Base-by-base conservation (phyloP, 2,888 invertebrate species). In the Pterobdella sp. region DNA sequence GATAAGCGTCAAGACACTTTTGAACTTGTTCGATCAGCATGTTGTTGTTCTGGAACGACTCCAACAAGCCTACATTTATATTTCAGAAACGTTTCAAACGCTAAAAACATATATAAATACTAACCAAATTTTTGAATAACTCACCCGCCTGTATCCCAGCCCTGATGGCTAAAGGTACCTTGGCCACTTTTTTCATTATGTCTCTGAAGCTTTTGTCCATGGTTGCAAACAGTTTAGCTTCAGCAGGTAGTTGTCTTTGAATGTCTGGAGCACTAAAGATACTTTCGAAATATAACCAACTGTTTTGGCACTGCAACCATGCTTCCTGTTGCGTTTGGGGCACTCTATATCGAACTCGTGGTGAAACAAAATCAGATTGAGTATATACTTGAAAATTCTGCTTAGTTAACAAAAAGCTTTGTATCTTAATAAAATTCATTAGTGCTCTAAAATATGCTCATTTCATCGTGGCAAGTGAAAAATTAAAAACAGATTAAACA, bases 141-240 rank as follows among this genome's bases (percentile, higher is more conserved):
- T 68, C 89, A 68, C 82, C 82, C 78, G 89, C 88, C 76, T 74
- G 73, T 10, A 75, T 75, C 73, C 90, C 90, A 0, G 90, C 90
- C 76, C 91, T 89, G 86, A 94, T 87, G 0, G 93, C 93, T 42
- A 91, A 82, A 0, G 93, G 84, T 29, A 84, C 82, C 85, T 91
- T 92, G 37, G 89, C 88, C 1, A 91, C 88, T 81, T 88, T 88
- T 72, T 92, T 87, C 89, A 93, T 92, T 37, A 91, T 89, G 76
- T 92, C 92, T 81, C 93, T 93, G 88, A 91, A 94, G 0, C 90
- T 90, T 81, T 92, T 93, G 81, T 94, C 93, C 0, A 94, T 93
- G 72, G 88, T 86, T 80, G 91, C 81, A 78, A 85, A 85, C 81
- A 84, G 83, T 76, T 84, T 84, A 49, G 84, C 82, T 77, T 84